Evolutionary conservation across 2,888 invertebrate genomes (phyloP), one percentile per base, ranked within the genome.

Genomic region (Eupithecia vulgata): DNA sequence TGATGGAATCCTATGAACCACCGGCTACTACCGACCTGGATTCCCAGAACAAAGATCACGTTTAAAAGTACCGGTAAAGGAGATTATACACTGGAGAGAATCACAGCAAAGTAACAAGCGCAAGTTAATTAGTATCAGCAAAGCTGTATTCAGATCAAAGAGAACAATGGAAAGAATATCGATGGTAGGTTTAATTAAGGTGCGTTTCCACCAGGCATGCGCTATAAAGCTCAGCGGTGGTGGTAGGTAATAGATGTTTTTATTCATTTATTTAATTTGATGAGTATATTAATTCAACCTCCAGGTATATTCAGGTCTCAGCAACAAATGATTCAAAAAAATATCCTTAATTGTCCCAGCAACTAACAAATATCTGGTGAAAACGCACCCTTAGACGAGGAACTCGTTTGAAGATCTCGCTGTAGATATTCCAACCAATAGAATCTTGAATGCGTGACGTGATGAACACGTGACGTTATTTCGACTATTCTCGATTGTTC

Each of bases 351-450:
- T 17, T 45, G 17, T 17, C 45, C 45, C 5, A 45, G 45, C 45
- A 45, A 17, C 45, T 17, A 45, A 48, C 13, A 48, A n/a, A 57
- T 57, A 1, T 25, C 25, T 25, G 25, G 25, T 57, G 57, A 12
- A 57, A 25, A 57, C 57, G 12, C 25, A 57, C 57, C 25, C 57
- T 57, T 21, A 57, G 12, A 57, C 12, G 13, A 57, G 57, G 25
- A 57, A 57, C 57, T 12, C 25, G 5, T 57, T 57, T 57, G 57
- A 57, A 70, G 61, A 37, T 17, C 25, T 67, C 15, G 30, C 21
- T 59, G 66, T 69, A 62, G 61, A 40, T 68, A 74, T 71, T 74
- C 37, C 21, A 37, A 67, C 57, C 67, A 67, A 70, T 71, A 15
- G 17, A 15, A 70, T 70, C 13, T 48, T 12, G 15, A 30, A 57